Evolutionary conservation across 1,140 invertebrate genomes (phyloP).

Genomic region (Achroia grisella): DNA sequence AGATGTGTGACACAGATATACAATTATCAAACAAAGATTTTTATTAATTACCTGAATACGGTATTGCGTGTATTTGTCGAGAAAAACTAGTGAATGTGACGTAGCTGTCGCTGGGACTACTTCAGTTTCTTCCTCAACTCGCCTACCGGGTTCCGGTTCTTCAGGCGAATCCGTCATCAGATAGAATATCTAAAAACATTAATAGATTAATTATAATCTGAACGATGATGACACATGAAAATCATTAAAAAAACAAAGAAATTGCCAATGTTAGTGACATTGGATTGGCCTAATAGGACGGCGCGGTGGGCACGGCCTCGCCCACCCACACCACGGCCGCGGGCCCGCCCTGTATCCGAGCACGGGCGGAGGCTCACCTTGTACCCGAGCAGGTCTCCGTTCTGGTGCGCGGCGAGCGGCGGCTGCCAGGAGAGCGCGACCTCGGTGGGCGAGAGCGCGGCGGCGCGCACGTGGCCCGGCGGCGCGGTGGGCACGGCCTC

Average conservation of each 20-base stretch:
- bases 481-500: too few relatives aligned
- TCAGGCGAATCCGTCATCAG: constrained; percentile 86
- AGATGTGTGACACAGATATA: too few relatives aligned
- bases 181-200: constrained; percentile 81
- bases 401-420: constrained; percentile 82
- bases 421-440: neutral
- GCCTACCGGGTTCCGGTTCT: constrained; percentile 78
- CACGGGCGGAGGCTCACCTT: too few relatives aligned
- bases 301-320: too few relatives aligned
- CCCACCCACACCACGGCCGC: too few relatives aligned
- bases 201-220: neutral
- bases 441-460: neutral
- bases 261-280: too few relatives aligned
- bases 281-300: too few relatives aligned
- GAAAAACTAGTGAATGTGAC: constrained; percentile 88
- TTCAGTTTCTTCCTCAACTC: constrained; percentile 91
- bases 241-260: too few relatives aligned
- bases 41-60: constrained; percentile 76
- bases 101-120: constrained; percentile 89
- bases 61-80: constrained; percentile 96
- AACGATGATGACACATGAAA: too few relatives aligned
- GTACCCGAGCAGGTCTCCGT: constrained; percentile 94
- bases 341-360: too few relatives aligned
- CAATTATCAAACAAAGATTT: too few relatives aligned
- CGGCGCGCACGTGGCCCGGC: constrained; percentile 79